phyloP scores from a whole-genome alignment of 1,140 invertebrate species.

The Sitophilus oryzae region DNA sequence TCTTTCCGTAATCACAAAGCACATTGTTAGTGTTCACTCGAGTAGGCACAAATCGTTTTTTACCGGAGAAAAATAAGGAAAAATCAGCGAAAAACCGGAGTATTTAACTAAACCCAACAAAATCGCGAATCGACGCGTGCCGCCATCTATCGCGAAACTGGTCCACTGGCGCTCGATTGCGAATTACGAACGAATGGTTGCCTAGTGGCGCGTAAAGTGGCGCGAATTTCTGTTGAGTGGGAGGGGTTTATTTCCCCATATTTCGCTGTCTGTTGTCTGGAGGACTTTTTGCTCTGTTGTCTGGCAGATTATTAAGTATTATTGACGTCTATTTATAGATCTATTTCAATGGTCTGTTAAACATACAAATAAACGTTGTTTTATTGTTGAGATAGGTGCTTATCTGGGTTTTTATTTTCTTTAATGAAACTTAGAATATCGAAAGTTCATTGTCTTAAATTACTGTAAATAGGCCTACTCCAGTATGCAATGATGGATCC shows the following conservation, averaged over 20 bases:
- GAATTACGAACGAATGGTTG: slow-evolving; percentile 16
- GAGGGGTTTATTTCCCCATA: slow-evolving; percentile 13
- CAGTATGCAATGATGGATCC: too few species aligned
- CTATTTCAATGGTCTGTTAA: neutral
- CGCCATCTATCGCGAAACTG: slow-evolving; percentile 17
- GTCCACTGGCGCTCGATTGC: slow-evolving; percentile 18
- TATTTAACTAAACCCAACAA: too few species aligned
- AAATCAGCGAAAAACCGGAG: slow-evolving; percentile 14
- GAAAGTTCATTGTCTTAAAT: too few species aligned
- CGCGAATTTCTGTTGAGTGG: slow-evolving; percentile 19
- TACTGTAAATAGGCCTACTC: too few species aligned
- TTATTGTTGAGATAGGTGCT: neutral
- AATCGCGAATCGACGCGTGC: slow-evolving; percentile 11
- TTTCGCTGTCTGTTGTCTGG: slow-evolving; percentile 48
- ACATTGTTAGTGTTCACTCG: neutral
- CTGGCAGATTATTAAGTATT: neutral
- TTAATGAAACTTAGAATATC: too few species aligned
- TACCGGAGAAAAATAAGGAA: slow-evolving; percentile 2
- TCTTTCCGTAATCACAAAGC: neutral
- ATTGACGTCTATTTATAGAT: neutral
- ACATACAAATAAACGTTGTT: neutral
- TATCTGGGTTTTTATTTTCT: too few species aligned
- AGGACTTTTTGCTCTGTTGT: slow-evolving; percentile 6
- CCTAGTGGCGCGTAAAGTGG: slow-evolving; percentile 17
- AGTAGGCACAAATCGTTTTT: slow-evolving; percentile 4